These are phyloP conservation scores for Chironomus riparius DNA, from an alignment of 2,888 invertebrate genomes.

Conservation along the genomic window DNA sequence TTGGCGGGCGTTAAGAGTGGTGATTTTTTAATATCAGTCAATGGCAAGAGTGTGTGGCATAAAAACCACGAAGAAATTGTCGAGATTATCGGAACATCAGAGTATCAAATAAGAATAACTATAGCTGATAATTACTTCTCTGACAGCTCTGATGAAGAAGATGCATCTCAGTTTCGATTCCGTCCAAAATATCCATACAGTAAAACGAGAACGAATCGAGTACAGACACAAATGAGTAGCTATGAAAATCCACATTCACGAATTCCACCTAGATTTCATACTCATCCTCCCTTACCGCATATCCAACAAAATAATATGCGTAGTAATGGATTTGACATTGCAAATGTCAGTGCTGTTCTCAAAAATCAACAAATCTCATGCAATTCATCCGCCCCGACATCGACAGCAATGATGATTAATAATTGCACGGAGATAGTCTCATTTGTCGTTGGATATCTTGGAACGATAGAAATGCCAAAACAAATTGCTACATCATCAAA, in stretches of 20 bases:
- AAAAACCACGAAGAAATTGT: conserved; percentile 91
- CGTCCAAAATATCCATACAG: conserved; percentile 52
- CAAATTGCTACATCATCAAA: conserved; percentile 66
- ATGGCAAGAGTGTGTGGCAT: conserved; percentile 84
- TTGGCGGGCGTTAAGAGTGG: conserved; percentile 83
- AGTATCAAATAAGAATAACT: conserved; percentile 71
- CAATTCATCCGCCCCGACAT: conserved; percentile 29
- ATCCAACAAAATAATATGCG: conserved; percentile 33
- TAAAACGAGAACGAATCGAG: conserved; percentile 33
- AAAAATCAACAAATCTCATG: conserved; percentile 30
- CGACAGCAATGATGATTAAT: conserved; percentile 12
- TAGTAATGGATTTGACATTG: conserved; percentile 38
- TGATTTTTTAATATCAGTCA: conserved; percentile 86
- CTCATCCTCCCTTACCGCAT: conserved; percentile 30
- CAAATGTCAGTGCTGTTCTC: conserved; percentile 43
- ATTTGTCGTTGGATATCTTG: conserved; percentile 86
- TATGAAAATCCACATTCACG: conserved; percentile 3
- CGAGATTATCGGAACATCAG: conserved; percentile 76
- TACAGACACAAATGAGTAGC: neutral
- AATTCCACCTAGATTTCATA: conserved; percentile 24
- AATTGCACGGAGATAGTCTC: conserved; percentile 38
- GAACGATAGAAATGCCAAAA: conserved; percentile 92
- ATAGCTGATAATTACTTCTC: conserved; percentile 82
- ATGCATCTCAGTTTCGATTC: conserved; percentile 46
- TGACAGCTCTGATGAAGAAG: conserved; percentile 74